Percentiles rank a stretch among this genome's conserved stretches.
Evolutionary conservation across 1,140 invertebrate genomes (phyloP).

Genomic region (Drosophila bocqueti): DNA sequence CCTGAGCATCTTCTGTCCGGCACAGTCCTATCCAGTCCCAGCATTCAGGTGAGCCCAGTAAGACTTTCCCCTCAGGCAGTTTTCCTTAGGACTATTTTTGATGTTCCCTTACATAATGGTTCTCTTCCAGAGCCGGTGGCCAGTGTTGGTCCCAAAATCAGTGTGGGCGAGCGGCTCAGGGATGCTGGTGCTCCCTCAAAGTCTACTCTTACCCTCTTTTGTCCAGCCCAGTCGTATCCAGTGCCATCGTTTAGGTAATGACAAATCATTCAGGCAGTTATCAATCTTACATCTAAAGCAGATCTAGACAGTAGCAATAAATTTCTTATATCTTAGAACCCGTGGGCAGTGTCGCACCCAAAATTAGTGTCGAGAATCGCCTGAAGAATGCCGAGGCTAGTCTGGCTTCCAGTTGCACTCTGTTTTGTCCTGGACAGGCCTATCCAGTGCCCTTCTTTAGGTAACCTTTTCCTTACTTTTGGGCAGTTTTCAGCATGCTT

Average conservation of each 20-base stretch:
- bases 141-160: slow-evolving; percentile 89
- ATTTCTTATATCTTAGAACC: slow-evolving; percentile 76
- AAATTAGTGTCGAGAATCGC: slow-evolving; percentile 86
- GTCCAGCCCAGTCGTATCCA: slow-evolving; percentile 89
- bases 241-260: slow-evolving; percentile 89
- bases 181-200: slow-evolving; percentile 86
- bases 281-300: slow-evolving; percentile 3
- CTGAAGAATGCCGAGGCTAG: slow-evolving; percentile 87
- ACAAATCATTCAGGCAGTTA: slow-evolving; percentile 60
- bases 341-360: slow-evolving; percentile 85
- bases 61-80: slow-evolving; percentile 32
- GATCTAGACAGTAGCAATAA: too few relatives aligned
- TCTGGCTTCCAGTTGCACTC: slow-evolving; percentile 63
- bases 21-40: slow-evolving; percentile 89
- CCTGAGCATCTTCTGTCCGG: slow-evolving; percentile 86
- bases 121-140: slow-evolving; percentile 88
- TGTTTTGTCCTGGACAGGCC: slow-evolving; percentile 88
- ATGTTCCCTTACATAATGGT: neutral
- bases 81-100: slow-evolving; percentile 27
- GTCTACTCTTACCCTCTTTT: slow-evolving; percentile 82
- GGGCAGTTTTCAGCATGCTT: slow-evolving; percentile 45
- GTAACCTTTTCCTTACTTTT: slow-evolving; percentile 80
- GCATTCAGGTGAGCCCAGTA: slow-evolving; percentile 87
- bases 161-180: slow-evolving; percentile 87
- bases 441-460: slow-evolving; percentile 88